Evolutionary conservation across 2,113 vertebrate genomes (phyloP).

Genomic region (Microcebus jonahi): DNA sequence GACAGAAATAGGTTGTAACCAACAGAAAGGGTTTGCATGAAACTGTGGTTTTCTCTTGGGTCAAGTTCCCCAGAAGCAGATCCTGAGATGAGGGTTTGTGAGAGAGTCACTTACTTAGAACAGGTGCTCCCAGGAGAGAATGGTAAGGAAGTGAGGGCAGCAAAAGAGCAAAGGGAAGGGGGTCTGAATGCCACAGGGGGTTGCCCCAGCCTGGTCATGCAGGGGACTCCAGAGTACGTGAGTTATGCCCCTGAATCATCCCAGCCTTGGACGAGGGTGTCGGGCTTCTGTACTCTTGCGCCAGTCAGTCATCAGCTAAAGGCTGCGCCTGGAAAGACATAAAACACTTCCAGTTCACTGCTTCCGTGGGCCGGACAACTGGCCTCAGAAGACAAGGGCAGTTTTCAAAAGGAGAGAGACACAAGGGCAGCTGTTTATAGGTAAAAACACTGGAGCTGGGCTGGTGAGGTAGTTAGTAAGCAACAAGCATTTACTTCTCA

Average conservation of each 20-base stretch:
- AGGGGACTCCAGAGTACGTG: too few species aligned
- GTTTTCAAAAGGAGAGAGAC: neutral
- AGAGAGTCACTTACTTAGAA: neutral
- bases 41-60: too few species aligned
- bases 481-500: neutral
- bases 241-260: too few species aligned
- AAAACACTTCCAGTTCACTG: neutral
- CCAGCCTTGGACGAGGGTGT: neutral
- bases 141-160: neutral
- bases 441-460: neutral
- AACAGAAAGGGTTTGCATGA: neutral
- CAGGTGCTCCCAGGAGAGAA: neutral
- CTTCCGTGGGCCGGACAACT: neutral
- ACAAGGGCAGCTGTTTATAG: neutral
- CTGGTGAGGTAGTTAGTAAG: neutral
- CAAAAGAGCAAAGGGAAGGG: neutral
- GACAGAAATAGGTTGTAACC: too few species aligned
- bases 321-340: neutral
- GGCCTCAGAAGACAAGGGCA: neutral
- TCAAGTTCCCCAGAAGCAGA: neutral
- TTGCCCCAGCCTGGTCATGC: neutral
- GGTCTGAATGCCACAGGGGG: neutral
- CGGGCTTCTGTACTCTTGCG: neutral
- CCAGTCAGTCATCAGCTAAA: fast-evolving
- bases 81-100: neutral